Conservation (phyloP, 1,140 invertebrate genomes). For the Papilio polyxenes region DNA sequence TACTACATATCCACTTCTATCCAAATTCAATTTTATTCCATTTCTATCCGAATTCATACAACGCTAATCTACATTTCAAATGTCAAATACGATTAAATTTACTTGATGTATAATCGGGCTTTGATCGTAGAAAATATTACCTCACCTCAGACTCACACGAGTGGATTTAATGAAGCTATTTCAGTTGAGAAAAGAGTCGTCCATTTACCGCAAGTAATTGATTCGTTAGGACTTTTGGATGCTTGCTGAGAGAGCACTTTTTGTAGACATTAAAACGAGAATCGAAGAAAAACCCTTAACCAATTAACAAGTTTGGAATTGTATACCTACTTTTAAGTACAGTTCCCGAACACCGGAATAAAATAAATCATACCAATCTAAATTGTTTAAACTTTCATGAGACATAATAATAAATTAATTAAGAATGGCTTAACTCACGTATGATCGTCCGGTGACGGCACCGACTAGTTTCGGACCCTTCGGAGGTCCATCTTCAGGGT, state of each 20-base stretch:
- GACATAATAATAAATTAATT: too few species aligned
- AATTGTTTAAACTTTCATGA: too few species aligned
- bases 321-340: background rate
- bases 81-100: background rate
- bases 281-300: background rate
- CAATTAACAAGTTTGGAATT: background rate
- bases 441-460: too few species aligned
- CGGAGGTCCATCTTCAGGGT: too few species aligned
- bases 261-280: background rate
- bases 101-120: background rate
- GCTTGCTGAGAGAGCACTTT: background rate
- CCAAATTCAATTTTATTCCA: background rate
- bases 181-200: background rate
- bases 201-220: slow-evolving; percentile 7
- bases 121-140: slow-evolving; percentile 18
- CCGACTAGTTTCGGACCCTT: too few species aligned
- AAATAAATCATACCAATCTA: background rate
- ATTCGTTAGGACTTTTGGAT: background rate
- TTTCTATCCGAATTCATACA: background rate
- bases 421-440: too few species aligned
- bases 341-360: background rate
- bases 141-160: background rate
- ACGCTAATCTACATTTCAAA: background rate
- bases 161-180: slow-evolving; percentile 12
- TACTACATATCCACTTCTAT: background rate